phyloP scores from a whole-genome alignment of 2,888 invertebrate genomes.

The Pandemis cinnamomeana region DNA sequence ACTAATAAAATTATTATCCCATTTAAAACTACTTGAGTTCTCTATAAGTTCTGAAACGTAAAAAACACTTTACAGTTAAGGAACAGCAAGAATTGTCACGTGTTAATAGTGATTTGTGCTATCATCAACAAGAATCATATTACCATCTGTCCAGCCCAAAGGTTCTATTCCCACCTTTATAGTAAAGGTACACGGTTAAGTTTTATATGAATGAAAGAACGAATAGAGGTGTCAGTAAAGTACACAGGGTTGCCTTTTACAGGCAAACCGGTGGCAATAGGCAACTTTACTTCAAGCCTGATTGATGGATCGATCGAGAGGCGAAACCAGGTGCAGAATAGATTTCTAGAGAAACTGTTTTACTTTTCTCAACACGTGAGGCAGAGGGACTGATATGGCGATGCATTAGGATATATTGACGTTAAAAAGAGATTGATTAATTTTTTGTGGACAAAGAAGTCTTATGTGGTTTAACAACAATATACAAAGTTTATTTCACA shows the following conservation, averaged over 20 bases:
- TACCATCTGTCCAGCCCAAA: constrained; percentile 53
- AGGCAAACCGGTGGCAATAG: constrained; percentile 66
- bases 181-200: constrained; percentile 52
- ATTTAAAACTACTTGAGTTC: constrained; percentile 33
- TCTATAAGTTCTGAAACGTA: constrained; percentile 47
- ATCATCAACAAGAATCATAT: constrained; percentile 56
- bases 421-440: too few relatives aligned
- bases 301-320: constrained; percentile 73
- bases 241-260: constrained; percentile 61
- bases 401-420: neutral
- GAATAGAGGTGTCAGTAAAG: constrained; percentile 53
- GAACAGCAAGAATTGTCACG: constrained; percentile 62
- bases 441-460: neutral
- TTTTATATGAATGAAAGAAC: constrained; percentile 45
- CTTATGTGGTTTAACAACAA: too few relatives aligned
- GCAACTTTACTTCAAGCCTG: constrained; percentile 64
- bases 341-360: constrained; percentile 68
- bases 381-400: constrained; percentile 2
- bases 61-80: constrained; percentile 54
- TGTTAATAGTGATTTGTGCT: constrained; percentile 70
- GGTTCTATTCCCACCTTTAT: constrained; percentile 48
- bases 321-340: constrained; percentile 67
- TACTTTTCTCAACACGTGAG: constrained; percentile 33
- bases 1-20: constrained; percentile 36
- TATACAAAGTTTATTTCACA: too few relatives aligned